Conservation (phyloP, 2,797 vertebrate species). For the Danionella dracula region DNA sequence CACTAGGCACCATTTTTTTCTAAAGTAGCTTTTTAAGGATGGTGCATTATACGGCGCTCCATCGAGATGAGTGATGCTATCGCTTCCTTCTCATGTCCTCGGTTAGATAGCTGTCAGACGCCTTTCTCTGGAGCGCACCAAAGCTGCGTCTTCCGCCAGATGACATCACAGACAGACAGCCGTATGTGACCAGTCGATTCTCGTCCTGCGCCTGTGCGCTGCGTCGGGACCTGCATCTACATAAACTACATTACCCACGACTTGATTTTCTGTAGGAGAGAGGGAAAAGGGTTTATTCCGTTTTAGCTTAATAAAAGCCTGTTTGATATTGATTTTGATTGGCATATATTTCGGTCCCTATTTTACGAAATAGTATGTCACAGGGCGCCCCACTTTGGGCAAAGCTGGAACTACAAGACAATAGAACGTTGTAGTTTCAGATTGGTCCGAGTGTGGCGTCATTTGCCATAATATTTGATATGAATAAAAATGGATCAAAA, state of each 20-base stretch:
- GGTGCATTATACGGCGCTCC: slow-evolving; percentile 2
- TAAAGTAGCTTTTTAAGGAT: slow-evolving; percentile 14
- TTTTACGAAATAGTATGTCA: too few relatives aligned
- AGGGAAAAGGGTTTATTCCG: too few relatives aligned
- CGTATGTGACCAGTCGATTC: slow-evolving; percentile 35
- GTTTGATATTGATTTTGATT: too few relatives aligned
- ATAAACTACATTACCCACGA: background rate
- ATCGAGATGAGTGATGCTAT: slow-evolving; percentile 7
- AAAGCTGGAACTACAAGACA: too few relatives aligned
- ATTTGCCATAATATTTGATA: background rate
- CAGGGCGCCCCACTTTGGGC: too few relatives aligned
- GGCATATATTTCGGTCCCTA: too few relatives aligned
- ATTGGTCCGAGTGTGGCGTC: slow-evolving; percentile 27
- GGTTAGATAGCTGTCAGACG: slow-evolving; percentile 58
- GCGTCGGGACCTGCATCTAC: background rate
- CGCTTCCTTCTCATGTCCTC: slow-evolving; percentile 34
- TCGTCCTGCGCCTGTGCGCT: slow-evolving; percentile 25
- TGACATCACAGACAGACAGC: slow-evolving; percentile 68
- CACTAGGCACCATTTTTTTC: slow-evolving; percentile 43
- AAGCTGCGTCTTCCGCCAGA: slow-evolving; percentile 68
- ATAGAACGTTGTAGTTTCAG: slow-evolving; percentile 3
- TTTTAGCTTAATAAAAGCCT: too few relatives aligned
- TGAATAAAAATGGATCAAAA: too few relatives aligned
- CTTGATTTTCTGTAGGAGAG: too few relatives aligned
- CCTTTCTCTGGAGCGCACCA: slow-evolving; percentile 50